Base-by-base conservation (phyloP, 1,140 invertebrate genomes). In the Neodiprion lecontei region DNA sequence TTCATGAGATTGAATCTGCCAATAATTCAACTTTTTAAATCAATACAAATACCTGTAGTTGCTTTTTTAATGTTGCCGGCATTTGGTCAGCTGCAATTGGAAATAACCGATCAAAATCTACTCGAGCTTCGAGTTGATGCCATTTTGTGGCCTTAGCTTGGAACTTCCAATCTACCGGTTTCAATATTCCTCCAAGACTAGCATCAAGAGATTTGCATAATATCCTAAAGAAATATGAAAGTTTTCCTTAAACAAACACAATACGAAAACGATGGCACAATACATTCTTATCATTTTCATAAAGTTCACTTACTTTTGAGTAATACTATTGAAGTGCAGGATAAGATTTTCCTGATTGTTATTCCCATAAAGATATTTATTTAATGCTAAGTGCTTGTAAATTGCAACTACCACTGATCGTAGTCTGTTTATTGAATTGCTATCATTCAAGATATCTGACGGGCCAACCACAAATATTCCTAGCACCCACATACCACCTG, bases 401-500 rank as follows among this genome's bases (percentile, higher is more conserved):
- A 92, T 89, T 66, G 89, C 84, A 68, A 85, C 85, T 48, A 94
- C 77, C 75, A 93, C 85, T 7, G 88, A 86, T 85, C 87, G 90
- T 0, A 94, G 77, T 85, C 91, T 92, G 50, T 82, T 75, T 70
- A 86, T 72, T 69, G 85, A 84, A 73, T 50, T 75, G 48, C 80
- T 81, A 72, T 91, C 88, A 66, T 87, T 90, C 81, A 94, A 91
- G 77, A 91, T 88, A 80, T 94, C 91, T 77, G 91, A 90, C 79
- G 92, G 90, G 23, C 90, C 90, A 50, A 92, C 88, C 21, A 92
- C 83, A 80, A 91, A 91, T 81, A 90, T 84, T 74, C 90, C 94
- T 79, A 95, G 88, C 68, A 96, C 92, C 87, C 91, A 91, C 88
- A 95, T 91, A 28, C 95, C 95, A 67, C 95, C 95, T 61, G 95